phyloP scores from a whole-genome alignment of 2,888 invertebrate genomes.

The Lottia scabra region DNA sequence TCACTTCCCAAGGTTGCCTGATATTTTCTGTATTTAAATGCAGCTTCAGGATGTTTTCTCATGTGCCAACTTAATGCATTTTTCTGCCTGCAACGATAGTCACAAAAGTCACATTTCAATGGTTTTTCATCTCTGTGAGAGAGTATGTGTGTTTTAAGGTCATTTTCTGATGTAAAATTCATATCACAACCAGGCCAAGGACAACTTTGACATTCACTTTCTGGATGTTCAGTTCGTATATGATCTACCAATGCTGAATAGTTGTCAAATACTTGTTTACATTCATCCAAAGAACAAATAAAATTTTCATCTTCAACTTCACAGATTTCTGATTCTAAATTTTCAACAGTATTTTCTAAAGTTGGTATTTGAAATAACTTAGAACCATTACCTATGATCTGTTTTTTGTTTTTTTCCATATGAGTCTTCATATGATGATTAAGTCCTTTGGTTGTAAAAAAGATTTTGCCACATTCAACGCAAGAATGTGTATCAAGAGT shows the following conservation, averaged over 20 bases:
- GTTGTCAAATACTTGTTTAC: constrained; percentile 21
- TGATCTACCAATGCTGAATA: constrained; percentile 24
- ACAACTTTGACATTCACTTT: constrained; percentile 9
- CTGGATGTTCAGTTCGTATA: constrained; percentile 13
- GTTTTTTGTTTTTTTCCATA: constrained; percentile 20
- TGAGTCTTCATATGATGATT: constrained; percentile 40
- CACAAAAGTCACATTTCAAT: constrained; percentile 57
- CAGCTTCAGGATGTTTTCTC: constrained; percentile 57
- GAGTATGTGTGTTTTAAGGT: constrained; percentile 52
- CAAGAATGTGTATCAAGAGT: constrained; percentile 34
- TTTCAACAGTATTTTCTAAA: neutral
- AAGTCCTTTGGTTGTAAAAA: constrained; percentile 35
- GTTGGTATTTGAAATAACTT: neutral
- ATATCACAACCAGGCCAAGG: constrained; percentile 42
- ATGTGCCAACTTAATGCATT: constrained; percentile 62
- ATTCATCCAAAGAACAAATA: constrained; percentile 19
- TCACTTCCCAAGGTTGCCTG: neutral
- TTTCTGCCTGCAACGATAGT: constrained; percentile 57
- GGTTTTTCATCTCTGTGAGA: constrained; percentile 59
- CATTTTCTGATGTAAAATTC: constrained; percentile 47
- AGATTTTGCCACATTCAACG: constrained; percentile 36
- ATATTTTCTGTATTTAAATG: constrained; percentile 40
- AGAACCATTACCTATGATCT: neutral
- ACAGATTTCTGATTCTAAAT: no score
- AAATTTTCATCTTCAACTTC: neutral